Conservation (phyloP, 2,888 invertebrate species). For the Dryobota labecula region DNA sequence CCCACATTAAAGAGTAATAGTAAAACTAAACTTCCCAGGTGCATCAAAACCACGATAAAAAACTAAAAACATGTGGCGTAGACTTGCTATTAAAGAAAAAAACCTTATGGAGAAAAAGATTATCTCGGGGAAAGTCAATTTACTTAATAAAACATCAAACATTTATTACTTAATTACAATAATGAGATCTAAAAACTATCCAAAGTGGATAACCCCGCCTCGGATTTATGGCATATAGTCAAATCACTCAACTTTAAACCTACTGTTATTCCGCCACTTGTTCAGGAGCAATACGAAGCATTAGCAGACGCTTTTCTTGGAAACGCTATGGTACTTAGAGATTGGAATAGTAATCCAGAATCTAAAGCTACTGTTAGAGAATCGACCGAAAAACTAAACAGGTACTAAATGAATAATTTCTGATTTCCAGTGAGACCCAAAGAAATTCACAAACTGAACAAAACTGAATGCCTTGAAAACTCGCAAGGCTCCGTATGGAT, state of each 20-base stretch:
- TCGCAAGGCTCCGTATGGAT: background rate
- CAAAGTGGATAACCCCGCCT: constrained; percentile 15
- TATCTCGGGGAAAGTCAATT: background rate
- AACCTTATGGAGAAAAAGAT: background rate
- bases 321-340: background rate
- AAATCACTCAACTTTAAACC: constrained; percentile 6
- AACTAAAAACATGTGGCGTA: background rate
- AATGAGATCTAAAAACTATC: constrained; percentile 3
- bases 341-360: constrained; percentile 1
- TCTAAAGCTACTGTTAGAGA: background rate
- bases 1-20: background rate
- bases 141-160: background rate
- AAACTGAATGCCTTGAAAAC: constrained; percentile 5
- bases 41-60: background rate
- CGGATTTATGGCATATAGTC: constrained; percentile 13
- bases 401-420: background rate
- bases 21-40: background rate
- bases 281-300: background rate
- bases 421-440: background rate
- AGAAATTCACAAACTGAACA: background rate
- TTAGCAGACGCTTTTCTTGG: background rate
- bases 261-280: background rate
- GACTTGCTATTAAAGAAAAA: background rate
- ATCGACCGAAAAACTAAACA: background rate
- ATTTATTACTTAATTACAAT: background rate